Conservation (phyloP, 1,140 invertebrate species). For the Sweltsa coloradensis region DNA sequence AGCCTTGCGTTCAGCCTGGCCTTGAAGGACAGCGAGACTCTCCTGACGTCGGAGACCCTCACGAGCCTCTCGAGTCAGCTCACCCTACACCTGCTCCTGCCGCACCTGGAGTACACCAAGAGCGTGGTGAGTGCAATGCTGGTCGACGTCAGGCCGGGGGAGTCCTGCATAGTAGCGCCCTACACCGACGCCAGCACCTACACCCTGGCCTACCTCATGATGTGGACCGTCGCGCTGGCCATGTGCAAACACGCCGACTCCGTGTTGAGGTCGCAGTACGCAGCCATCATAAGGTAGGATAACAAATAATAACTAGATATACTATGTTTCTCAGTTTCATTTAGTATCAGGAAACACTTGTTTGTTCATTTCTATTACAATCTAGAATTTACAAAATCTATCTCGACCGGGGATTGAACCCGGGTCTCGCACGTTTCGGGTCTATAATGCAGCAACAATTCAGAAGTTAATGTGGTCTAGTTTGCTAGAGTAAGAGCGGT, state of each 20-base stretch:
- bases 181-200: slow-evolving; percentile 47
- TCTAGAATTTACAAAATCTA: neutral
- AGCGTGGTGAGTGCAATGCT: slow-evolving; percentile 38
- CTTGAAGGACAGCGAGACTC: no score
- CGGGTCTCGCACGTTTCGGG: neutral
- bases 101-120: slow-evolving; percentile 34
- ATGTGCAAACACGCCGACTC: slow-evolving; percentile 51
- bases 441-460: neutral
- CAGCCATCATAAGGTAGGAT: slow-evolving; percentile 26
- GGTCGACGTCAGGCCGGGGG: slow-evolving; percentile 42
- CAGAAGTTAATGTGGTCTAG: no score
- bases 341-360: neutral
- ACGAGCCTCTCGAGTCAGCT: no score
- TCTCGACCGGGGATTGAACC: neutral
- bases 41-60: no score
- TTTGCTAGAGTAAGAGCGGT: no score
- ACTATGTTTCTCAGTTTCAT: neutral
- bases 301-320: neutral
- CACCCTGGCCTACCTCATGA: slow-evolving; percentile 51
- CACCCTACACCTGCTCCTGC: no score
- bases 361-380: neutral
- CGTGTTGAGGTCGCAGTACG: slow-evolving; percentile 55
- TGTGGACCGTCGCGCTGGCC: slow-evolving; percentile 60
- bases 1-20: no score
- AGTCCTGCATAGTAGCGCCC: slow-evolving; percentile 43